Conservation (phyloP, 2,113 vertebrate genomes). For the Merops nubicus region DNA sequence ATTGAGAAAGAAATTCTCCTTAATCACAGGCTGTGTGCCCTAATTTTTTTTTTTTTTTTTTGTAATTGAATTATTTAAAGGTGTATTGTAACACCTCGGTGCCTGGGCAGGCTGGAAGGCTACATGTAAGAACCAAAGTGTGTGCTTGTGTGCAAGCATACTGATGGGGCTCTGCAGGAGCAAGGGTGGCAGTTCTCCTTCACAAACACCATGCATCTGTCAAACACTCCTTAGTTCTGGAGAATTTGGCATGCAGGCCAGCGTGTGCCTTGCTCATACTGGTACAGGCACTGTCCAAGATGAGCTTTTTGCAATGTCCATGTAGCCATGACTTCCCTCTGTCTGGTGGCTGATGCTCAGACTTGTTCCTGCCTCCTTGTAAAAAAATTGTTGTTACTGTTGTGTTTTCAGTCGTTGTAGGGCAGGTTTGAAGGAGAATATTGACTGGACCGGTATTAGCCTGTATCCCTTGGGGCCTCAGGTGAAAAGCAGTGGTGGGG, state of each 20-base stretch:
- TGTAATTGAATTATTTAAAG: conserved; percentile 25
- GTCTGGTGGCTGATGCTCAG: not conserved
- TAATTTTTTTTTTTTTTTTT: not conserved
- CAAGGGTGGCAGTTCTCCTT: not conserved
- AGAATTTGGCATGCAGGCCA: not conserved
- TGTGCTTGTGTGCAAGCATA: not conserved
- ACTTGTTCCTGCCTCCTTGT: not conserved
- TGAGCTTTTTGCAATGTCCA: not conserved
- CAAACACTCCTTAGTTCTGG: not conserved
- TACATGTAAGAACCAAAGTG: rapidly evolving
- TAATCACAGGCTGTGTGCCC: conserved; percentile 20
- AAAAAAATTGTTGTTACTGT: not conserved
- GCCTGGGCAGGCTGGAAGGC: not conserved
- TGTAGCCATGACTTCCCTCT: rapidly evolving
- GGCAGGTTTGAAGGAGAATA: not conserved
- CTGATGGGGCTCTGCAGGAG: not conserved
- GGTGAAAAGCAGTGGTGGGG: not conserved
- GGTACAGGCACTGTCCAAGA: not conserved
- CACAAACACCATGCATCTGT: not conserved
- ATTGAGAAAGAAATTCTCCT: conserved; percentile 23
- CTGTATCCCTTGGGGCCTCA: rapidly evolving
- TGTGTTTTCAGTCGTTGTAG: not conserved
- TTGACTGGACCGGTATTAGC: not conserved
- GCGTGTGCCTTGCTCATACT: rapidly evolving
- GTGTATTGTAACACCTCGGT: not conserved